Evolutionary conservation across 1,140 invertebrate genomes (phyloP), one percentile per base, ranked within the genome.

Genomic region (Rhopalosiphum padi): DNA sequence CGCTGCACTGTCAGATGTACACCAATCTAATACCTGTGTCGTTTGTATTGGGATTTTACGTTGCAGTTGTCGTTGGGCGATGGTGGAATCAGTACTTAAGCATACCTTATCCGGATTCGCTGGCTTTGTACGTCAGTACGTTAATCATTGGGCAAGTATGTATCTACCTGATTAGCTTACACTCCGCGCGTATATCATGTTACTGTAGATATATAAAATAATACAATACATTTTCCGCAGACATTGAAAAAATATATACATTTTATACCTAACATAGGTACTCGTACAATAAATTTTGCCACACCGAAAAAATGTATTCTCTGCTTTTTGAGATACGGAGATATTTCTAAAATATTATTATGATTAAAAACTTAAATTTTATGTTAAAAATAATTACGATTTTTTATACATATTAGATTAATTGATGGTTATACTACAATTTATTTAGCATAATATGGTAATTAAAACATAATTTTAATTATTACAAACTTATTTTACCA

Each of bases 21-120:
- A 94, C 94, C 35, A 94, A 94, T 83, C 90, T 94, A 85, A 94
- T 94, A 91, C 96, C 95, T 94, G 94, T 96, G 87, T 97, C 97
- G 30, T 98, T 98, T 95, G 97, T 99, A 35, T 96, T 98, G 86
- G 98, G 98, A 89, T 99, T 98, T 95, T 96, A 96, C 94, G 95
- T 96, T 11, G 95, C 95, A 15, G 94, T 96, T 86, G 95, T 96
- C 35, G 95, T 96, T 11, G 95, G 95, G 37, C 93, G 96, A 94
- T 96, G 96, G 96, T 96, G 96, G 96, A 95, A 95, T 83, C 95
- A 96, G 93, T 96, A 95, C 94, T 87, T 95, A 94, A 87, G 95
- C 95, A 95, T 95, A 48, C 96, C 95, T 35, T 95, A 95, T 95
- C 95, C 95, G 30, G 95, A 96, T 93, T 94, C 95, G 2, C 90